These are phyloP conservation scores for Gracilinanus agilis DNA, from an alignment of 2,113 vertebrate genomes.

Conservation along the genomic window DNA sequence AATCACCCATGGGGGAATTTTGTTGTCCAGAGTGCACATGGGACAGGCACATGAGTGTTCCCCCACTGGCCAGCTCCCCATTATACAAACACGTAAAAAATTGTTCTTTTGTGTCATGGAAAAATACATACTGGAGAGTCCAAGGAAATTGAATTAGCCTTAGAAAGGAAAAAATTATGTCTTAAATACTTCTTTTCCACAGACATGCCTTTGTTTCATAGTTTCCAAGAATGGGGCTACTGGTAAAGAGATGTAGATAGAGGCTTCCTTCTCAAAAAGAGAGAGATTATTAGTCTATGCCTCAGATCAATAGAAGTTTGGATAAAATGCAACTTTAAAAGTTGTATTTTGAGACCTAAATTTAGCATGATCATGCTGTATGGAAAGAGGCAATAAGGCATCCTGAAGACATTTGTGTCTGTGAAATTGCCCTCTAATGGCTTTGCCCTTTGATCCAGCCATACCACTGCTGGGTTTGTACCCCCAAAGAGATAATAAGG, in stretches of 20 bases:
- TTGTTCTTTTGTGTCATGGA: not conserved
- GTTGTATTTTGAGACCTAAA: not conserved
- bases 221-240: too few species aligned
- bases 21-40: not conserved
- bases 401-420: not conserved
- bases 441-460: too few species aligned
- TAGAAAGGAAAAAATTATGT: not conserved
- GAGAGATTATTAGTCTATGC: not conserved
- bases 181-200: too few species aligned
- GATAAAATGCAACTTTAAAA: not conserved
- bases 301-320: not conserved
- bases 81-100: not conserved
- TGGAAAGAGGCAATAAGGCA: not conserved
- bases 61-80: too few species aligned
- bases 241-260: not conserved
- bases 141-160: not conserved
- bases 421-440: not conserved
- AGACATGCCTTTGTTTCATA: too few species aligned
- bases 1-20: too few species aligned
- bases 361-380: not conserved
- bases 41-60: too few species aligned
- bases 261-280: not conserved
- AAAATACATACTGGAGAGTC: not conserved
- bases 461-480: too few species aligned
- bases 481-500: too few species aligned